phyloP scores from a whole-genome alignment of 2,888 invertebrate species.

The Torymus texanus region DNA sequence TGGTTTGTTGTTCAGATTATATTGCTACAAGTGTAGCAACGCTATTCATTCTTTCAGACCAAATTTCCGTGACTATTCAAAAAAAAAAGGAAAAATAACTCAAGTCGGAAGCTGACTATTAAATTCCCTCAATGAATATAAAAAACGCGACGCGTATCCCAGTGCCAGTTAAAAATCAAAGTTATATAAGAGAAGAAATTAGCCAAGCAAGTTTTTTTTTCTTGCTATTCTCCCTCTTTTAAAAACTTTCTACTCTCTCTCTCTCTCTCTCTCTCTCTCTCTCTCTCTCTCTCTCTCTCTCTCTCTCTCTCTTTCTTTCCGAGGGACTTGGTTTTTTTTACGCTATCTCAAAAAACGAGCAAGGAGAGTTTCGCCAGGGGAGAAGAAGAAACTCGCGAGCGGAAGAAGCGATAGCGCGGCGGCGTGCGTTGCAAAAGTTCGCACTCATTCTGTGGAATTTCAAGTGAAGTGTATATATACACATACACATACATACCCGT shows the following conservation, averaged over 20 bases:
- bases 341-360: constrained; percentile 39
- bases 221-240: constrained; percentile 28
- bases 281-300: constrained; percentile 11
- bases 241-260: constrained; percentile 43
- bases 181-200: constrained; percentile 53
- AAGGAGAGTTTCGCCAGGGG: constrained; percentile 39
- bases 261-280: background rate
- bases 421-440: constrained; percentile 25
- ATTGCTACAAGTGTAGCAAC: too few relatives aligned
- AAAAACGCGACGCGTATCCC: constrained; percentile 3
- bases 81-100: background rate
- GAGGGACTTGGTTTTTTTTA: constrained; percentile 49
- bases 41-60: too few relatives aligned
- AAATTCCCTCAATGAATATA: constrained; percentile 54
- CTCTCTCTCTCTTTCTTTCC: background rate
- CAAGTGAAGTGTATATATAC: constrained; percentile 4
- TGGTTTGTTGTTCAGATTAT: too few relatives aligned
- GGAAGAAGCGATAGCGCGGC: constrained; percentile 37
- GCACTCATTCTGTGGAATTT: constrained; percentile 35
- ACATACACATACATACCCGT: too few relatives aligned
- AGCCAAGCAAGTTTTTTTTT: constrained; percentile 40
- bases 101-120: constrained; percentile 5
- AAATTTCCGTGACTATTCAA: background rate
- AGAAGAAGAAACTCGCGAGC: constrained; percentile 37
- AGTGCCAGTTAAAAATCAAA: constrained; percentile 52